A percentile compares a stretch with the other conserved stretches of the same genome.
Evolutionary conservation across 1,140 invertebrate species (phyloP).

Genomic region (Trachymyrmex cornetzi): DNA sequence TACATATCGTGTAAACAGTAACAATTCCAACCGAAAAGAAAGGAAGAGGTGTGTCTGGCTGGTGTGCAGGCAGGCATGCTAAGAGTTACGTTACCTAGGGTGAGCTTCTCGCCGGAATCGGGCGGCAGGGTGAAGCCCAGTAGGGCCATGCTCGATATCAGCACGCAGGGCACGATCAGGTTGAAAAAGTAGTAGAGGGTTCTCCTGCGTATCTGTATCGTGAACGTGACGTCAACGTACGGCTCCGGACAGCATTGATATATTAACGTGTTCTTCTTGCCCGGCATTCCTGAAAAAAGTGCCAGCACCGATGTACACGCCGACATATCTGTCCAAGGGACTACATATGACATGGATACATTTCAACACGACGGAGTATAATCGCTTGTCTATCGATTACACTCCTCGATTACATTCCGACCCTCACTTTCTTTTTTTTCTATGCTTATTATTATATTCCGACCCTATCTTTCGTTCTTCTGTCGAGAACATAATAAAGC

Average conservation of each 20-base stretch:
- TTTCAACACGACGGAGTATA: background rate
- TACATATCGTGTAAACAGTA: slow-evolving; percentile 58
- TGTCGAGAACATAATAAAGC: slow-evolving; percentile 5
- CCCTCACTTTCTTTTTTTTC: background rate
- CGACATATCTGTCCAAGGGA: slow-evolving; percentile 34
- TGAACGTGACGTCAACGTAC: slow-evolving; percentile 99
- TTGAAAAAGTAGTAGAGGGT: slow-evolving; percentile 99
- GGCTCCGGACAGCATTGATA: slow-evolving; percentile 96
- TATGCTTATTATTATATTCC: background rate
- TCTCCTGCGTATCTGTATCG: slow-evolving; percentile 97
- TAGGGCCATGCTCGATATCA: slow-evolving; percentile 99
- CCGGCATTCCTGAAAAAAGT: slow-evolving; percentile 92
- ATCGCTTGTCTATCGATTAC: slow-evolving; percentile 8
- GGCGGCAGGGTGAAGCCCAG: slow-evolving; percentile 99
- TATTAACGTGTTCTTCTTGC: slow-evolving; percentile 93
- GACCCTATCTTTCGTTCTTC: background rate
- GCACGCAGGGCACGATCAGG: slow-evolving; percentile 99
- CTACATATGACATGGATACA: slow-evolving; percentile 8
- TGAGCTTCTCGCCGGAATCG: slow-evolving; percentile 99
- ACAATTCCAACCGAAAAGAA: slow-evolving; percentile 66
- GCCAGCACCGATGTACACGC: slow-evolving; percentile 58
- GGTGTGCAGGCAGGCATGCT: slow-evolving; percentile 77
- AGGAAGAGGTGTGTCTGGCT: slow-evolving; percentile 71
- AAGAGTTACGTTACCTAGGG: slow-evolving; percentile 92
- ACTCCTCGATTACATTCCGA: background rate